phyloP scores from a whole-genome alignment of 2,113 vertebrate genomes.

The Nipponia nippon region DNA sequence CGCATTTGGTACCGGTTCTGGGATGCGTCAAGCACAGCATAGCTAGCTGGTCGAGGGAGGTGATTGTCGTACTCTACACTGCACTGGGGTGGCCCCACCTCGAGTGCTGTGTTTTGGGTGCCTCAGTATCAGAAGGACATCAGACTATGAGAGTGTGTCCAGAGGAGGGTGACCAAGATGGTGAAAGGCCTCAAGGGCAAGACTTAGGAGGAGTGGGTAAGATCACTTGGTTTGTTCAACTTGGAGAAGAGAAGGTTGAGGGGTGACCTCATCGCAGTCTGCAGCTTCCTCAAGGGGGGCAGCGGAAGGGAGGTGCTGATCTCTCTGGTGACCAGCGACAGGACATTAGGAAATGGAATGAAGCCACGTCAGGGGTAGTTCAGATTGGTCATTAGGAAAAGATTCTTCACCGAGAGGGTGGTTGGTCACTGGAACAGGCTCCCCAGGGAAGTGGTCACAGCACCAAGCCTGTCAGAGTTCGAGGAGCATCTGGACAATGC shows the following conservation, averaged over 20 bases:
- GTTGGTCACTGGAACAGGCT: background rate
- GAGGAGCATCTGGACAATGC: background rate
- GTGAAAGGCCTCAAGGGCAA: background rate
- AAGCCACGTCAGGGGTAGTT: background rate
- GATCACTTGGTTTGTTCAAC: background rate
- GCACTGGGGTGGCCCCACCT: background rate
- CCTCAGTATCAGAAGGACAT: background rate
- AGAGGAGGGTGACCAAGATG: background rate
- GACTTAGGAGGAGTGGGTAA: background rate
- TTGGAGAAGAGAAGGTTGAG: background rate
- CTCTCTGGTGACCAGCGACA: background rate
- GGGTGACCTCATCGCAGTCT: background rate
- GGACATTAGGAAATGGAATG: background rate
- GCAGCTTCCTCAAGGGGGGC: background rate
- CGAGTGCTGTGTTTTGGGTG: background rate
- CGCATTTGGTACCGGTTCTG: too few species aligned
- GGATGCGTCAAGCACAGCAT: background rate
- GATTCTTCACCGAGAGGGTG: background rate
- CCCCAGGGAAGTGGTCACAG: background rate
- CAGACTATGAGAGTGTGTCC: background rate
- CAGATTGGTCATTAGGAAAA: background rate
- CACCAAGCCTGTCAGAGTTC: background rate
- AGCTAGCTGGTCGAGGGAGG: background rate
- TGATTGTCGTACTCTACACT: background rate
- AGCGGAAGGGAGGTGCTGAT: background rate